Evolutionary conservation across 35 echinoderm and acorn worm species (phyloP).

Genomic region (Lytechinus pictus): DNA sequence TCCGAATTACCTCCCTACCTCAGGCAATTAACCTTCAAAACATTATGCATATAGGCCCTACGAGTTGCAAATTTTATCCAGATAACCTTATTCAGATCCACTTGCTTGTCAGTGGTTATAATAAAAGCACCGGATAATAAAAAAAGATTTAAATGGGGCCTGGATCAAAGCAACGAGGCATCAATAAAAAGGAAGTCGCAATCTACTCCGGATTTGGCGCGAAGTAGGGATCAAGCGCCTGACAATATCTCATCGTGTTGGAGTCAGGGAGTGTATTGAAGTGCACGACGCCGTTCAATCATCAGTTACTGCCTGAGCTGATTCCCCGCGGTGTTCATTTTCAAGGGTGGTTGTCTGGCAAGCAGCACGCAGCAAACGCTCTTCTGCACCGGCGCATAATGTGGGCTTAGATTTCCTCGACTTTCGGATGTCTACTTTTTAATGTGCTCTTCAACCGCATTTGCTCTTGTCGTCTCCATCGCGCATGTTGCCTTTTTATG

Average conservation of each 20-base stretch:
- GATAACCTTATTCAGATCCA: too few relatives aligned
- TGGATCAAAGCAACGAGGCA: neutral
- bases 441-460: neutral
- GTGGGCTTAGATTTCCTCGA: neutral
- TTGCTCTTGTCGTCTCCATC: neutral
- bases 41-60: too few relatives aligned
- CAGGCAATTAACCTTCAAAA: too few relatives aligned
- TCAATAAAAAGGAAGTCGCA: neutral
- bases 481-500: neutral
- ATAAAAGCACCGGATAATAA: too few relatives aligned
- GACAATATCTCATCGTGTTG: neutral
- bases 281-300: neutral
- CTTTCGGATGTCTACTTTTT: slow-evolving; percentile 14
- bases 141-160: neutral
- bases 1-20: too few relatives aligned
- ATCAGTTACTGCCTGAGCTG: neutral
- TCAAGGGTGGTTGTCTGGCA: neutral
- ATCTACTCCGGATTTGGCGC: neutral
- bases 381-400: neutral
- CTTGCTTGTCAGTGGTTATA: too few relatives aligned
- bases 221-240: neutral
- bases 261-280: neutral
- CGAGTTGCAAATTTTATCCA: too few relatives aligned
- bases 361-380: neutral
- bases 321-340: neutral